Conservation (phyloP, 1,140 invertebrate genomes). For the Drosophila arizonae region DNA sequence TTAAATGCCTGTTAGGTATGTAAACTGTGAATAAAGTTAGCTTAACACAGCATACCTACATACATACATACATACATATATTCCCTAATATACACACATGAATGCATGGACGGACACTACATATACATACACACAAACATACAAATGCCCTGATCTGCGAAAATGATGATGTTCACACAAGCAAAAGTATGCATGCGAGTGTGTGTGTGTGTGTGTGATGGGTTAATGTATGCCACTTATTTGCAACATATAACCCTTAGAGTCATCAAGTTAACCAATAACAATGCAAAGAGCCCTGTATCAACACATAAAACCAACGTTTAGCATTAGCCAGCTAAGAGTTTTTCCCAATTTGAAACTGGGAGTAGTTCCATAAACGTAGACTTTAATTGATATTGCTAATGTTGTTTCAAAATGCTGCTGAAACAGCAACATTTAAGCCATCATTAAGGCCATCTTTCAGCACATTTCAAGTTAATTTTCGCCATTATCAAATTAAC, state of each 20-base stretch:
- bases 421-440: not conserved
- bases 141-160: constrained; percentile 22
- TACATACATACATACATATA: not conserved
- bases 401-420: not conserved
- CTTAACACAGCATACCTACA: not conserved
- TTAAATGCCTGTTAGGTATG: constrained; percentile 70
- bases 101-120: not conserved
- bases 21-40: constrained; percentile 48
- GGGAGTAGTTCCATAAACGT: not conserved
- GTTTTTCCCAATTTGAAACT: not conserved
- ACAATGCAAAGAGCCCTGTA: not conserved
- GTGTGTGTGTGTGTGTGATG: constrained; percentile 33
- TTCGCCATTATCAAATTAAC: too few relatives aligned
- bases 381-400: constrained; percentile 4
- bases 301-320: not conserved
- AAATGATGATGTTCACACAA: constrained; percentile 67
- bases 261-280: not conserved
- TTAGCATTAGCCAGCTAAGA: not conserved
- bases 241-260: not conserved
- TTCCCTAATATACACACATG: constrained; percentile 7
- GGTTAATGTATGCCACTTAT: constrained; percentile 19
- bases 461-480: not conserved
- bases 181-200: constrained; percentile 48
- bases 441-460: not conserved
- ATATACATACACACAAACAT: not conserved